A percentile compares a stretch with the other conserved stretches of the same genome.
These are phyloP conservation scores for Periophthalmus magnuspinnatus DNA, from an alignment of 2,797 vertebrate genomes.

Conservation along the genomic window DNA sequence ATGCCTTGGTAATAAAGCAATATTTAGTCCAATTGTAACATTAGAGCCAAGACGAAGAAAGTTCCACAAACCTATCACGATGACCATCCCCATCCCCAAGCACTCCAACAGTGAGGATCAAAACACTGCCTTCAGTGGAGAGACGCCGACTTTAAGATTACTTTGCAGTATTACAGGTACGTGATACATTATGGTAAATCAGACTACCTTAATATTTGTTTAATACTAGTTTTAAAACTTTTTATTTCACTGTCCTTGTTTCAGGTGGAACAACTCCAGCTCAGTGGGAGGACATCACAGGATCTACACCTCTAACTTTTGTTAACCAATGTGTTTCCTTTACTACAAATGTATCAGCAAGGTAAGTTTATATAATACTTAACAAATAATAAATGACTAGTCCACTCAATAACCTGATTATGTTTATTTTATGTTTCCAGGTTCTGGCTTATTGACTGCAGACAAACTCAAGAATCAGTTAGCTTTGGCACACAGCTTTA, in stretches of 20 bases:
- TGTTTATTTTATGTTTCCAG: constrained; percentile 62
- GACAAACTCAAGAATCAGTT: constrained; percentile 93
- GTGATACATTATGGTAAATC: constrained; percentile 5
- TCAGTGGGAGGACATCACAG: constrained; percentile 98
- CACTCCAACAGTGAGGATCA: constrained; percentile 81
- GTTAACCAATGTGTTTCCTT: constrained; percentile 97
- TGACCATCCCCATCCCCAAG: constrained; percentile 95
- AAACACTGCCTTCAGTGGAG: constrained; percentile 83
- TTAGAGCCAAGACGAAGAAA: constrained; percentile 94
- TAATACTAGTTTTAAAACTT: not conserved
- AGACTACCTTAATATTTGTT: not conserved
- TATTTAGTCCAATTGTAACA: constrained; percentile 94
- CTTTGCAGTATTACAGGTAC: constrained; percentile 97
- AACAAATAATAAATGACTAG: not conserved
- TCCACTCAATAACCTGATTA: not conserved
- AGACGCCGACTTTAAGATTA: constrained; percentile 88
- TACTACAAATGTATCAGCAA: constrained; percentile 96
- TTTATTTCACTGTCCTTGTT: constrained; percentile 29
- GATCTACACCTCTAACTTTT: constrained; percentile 94
- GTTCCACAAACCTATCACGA: constrained; percentile 98
- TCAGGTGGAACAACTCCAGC: constrained; percentile 96
- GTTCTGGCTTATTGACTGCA: constrained; percentile 97
- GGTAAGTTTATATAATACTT: constrained; percentile 68
- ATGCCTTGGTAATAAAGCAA: constrained; percentile 93
- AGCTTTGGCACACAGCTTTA: constrained; percentile 93